Conservation (phyloP, 1,140 invertebrate species). For the Ceratosolen solmsi region DNA sequence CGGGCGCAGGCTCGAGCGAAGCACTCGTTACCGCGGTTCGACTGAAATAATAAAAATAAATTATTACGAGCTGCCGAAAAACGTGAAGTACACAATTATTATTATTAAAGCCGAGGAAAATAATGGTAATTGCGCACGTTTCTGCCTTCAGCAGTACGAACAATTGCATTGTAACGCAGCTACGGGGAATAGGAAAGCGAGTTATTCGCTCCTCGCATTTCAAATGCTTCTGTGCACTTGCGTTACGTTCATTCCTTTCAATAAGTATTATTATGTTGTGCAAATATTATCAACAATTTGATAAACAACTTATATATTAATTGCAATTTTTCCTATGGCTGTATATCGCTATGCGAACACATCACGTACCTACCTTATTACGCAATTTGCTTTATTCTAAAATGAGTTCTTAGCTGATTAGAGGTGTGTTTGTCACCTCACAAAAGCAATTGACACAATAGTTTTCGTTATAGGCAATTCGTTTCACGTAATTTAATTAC, state of each 20-base stretch:
- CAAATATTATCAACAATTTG: not conserved
- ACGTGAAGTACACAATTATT: not conserved
- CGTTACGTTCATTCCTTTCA: not conserved
- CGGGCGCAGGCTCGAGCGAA: not conserved
- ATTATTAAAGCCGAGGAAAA: not conserved
- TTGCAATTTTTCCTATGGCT: not conserved
- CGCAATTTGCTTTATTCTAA: not conserved
- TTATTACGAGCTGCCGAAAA: not conserved
- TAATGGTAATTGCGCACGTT: not conserved
- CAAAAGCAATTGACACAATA: not conserved
- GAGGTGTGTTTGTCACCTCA: not conserved
- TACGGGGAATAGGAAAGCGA: not conserved
- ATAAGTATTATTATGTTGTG: not conserved
- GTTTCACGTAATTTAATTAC: too few relatives aligned
- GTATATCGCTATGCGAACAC: too few relatives aligned
- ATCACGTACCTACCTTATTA: not conserved
- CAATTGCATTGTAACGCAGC: not conserved
- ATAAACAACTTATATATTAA: not conserved
- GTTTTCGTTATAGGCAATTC: too few relatives aligned
- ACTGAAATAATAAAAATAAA: not conserved
- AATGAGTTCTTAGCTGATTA: slow-evolving; percentile 3
- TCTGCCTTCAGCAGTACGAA: not conserved
- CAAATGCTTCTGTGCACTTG: not conserved
- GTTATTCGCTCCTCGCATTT: not conserved
- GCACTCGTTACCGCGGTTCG: not conserved